A percentile compares a stretch with the other conserved stretches of the same genome.
Conservation (phyloP, 2,113 vertebrate species). For the Eupsittula cactorum region DNA sequence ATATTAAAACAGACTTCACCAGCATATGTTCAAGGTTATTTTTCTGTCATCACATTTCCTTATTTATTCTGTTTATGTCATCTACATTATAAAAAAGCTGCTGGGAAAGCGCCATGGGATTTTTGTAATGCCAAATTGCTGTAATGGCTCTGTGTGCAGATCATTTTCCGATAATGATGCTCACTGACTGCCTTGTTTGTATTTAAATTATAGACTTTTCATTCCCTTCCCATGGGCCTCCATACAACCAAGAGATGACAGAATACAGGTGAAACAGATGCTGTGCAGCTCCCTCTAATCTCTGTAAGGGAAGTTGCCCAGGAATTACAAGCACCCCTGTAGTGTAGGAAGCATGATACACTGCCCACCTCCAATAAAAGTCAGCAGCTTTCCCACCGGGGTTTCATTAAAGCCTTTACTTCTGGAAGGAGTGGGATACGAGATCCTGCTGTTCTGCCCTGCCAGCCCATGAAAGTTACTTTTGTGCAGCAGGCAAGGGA, state of each 20-base stretch:
- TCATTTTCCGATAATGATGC: conserved; percentile 18
- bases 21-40: background rate
- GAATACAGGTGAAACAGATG: background rate
- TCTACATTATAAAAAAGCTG: background rate
- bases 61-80: background rate
- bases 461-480: background rate
- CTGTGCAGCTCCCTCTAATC: background rate
- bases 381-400: background rate
- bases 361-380: background rate
- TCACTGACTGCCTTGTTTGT: background rate
- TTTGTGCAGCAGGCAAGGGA: background rate
- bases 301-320: background rate
- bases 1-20: background rate
- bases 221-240: background rate
- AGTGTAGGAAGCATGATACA: background rate
- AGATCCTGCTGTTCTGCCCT: background rate
- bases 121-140: conserved; percentile 7
- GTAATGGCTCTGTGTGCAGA: background rate
- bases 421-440: accelerated
- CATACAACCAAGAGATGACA: background rate
- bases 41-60: background rate
- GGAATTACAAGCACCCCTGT: background rate
- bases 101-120: background rate
- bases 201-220: background rate
- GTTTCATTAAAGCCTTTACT: background rate